Evolutionary conservation across 2,113 vertebrate genomes (phyloP), one percentile per base, ranked within the genome.

Genomic region (Passerina amoena): DNA sequence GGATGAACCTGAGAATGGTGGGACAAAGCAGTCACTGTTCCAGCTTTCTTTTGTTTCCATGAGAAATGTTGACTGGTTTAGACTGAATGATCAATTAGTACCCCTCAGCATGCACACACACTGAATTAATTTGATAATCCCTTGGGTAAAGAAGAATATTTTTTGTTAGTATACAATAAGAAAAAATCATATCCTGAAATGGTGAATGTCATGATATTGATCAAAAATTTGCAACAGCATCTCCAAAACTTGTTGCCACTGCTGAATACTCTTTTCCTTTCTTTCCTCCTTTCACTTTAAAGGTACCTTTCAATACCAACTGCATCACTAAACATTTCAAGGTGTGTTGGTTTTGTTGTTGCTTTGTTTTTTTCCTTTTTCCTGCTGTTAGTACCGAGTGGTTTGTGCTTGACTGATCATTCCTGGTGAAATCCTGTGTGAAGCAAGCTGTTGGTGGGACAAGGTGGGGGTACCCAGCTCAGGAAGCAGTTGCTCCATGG

Each of bases 41-140:
- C 35, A 54, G 44, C 37, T 65, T 82, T 76, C 33, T 51, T 47
- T 68, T 37, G 20, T 64, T 83, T 77, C 64, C 38, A 2, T 51
- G 8, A 80, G 60, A 61, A 78, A 33, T 78, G 73, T 70, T 23
- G n/a, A 77, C 75, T 61, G 54, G 75, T 91, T 92, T 89, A 48
- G 63, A 33, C 40, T 45, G 76, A 92, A 44, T 4, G 5, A 83
- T 91, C 91, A 79, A 83, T 85, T 93, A 78, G 83, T 66, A 40
- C n/a, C 28, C 56, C 57, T 77, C 71, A 38, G 45, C 1, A 2
- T 2, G 5, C 12, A 17, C 40, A 30, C 21, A 33, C 42, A 23
- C 50, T 33, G 86, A 94, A 93, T 88, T 95, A 76, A 93, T 95
- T 88, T 84, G 73, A 50, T 72, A 78, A 48, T 79, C 68, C 30